Percentiles rank a stretch among this genome's conserved stretches.
phyloP scores from a whole-genome alignment of 2,888 invertebrate species.

The Epistrophella euchroma region DNA sequence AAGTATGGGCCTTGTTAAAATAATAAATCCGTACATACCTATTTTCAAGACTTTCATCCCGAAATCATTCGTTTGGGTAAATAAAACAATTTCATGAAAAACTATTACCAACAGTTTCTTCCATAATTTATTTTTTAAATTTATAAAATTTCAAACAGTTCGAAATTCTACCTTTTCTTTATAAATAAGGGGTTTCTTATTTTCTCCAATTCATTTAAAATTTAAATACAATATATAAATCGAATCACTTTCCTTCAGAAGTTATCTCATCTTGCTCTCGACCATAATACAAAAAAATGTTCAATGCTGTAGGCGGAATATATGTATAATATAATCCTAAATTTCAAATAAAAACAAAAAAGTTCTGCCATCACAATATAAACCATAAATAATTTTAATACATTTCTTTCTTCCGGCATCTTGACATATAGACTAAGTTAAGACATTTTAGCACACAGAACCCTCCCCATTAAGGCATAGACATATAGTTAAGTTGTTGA shows the following conservation, averaged over 20 bases:
- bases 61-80: too few relatives aligned
- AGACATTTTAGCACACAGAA: neutral
- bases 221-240: neutral
- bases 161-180: neutral
- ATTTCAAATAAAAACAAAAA: conserved; percentile 3
- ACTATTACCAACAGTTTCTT: too few relatives aligned
- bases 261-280: neutral
- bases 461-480: neutral
- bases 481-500: neutral
- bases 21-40: too few relatives aligned
- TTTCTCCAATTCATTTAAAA: neutral
- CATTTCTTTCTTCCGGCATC: neutral
- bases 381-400: neutral
- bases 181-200: neutral
- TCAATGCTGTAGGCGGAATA: neutral
- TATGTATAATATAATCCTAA: neutral
- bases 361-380: neutral
- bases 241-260: neutral
- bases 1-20: too few relatives aligned
- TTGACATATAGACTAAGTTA: conserved; percentile 4
- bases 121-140: neutral
- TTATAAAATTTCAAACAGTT: neutral
- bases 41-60: too few relatives aligned
- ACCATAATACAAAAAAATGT: neutral
- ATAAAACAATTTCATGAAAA: too few relatives aligned